phyloP scores from a whole-genome alignment of 2,888 invertebrate genomes.

The Orchesella flavescens region DNA sequence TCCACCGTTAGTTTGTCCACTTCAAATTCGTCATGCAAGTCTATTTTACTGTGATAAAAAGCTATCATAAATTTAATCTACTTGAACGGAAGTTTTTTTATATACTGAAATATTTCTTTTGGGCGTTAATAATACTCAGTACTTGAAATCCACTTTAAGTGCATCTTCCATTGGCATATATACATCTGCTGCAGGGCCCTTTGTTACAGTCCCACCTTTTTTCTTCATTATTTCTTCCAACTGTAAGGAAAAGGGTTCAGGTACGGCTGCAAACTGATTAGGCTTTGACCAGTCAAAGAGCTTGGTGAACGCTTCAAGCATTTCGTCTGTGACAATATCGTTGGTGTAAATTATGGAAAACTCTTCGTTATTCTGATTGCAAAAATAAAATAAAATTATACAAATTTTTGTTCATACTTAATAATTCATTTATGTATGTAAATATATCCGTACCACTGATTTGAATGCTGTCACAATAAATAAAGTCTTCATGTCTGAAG shows the following conservation, averaged over 20 bases:
- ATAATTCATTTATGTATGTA: too few species aligned
- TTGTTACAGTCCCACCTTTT: neutral
- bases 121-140: too few species aligned
- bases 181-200: constrained; percentile 22
- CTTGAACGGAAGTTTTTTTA: too few species aligned
- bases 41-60: neutral
- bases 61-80: too few species aligned
- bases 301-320: neutral
- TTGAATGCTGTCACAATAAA: too few species aligned
- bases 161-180: constrained; percentile 39
- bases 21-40: constrained; percentile 33
- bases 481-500: neutral
- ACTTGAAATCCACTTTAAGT: constrained; percentile 24
- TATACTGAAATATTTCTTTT: too few species aligned
- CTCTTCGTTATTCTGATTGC: too few species aligned
- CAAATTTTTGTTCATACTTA: too few species aligned
- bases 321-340: neutral
- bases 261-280: neutral
- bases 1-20: constrained; percentile 29
- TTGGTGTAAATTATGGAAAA: too few species aligned
- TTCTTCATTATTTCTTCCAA: neutral
- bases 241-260: neutral
- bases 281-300: neutral
- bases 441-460: too few species aligned
- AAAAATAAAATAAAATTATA: too few species aligned